These are phyloP conservation scores for Druceiella hillmani DNA, from an alignment of 2,888 invertebrate species.

Conservation along the genomic window DNA sequence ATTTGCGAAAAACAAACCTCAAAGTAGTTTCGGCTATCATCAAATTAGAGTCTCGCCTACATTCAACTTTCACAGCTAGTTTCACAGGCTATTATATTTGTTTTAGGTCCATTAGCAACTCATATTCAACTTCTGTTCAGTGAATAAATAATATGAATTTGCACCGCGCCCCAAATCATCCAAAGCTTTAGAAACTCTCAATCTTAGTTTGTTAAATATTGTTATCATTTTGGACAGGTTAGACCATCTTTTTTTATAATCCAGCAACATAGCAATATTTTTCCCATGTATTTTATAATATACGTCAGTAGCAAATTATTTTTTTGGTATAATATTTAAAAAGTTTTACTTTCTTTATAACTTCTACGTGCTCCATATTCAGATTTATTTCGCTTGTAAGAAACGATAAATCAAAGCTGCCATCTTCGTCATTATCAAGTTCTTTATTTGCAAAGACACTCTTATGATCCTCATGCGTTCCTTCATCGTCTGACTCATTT, in stretches of 20 bases:
- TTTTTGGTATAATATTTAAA: no score
- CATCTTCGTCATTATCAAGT: no score
- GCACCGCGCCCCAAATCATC: no score
- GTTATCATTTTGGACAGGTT: background rate
- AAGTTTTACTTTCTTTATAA: no score
- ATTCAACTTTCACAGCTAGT: background rate
- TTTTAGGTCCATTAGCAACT: background rate
- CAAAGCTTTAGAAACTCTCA: background rate
- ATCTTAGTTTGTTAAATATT: background rate
- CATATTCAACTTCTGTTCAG: background rate
- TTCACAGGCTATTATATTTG: background rate
- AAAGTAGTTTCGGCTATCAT: background rate
- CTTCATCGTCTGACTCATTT: no score
- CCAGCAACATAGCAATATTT: background rate
- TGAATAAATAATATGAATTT: no score
- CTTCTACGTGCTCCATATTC: no score
- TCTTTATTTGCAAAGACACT: no score
- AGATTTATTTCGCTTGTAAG: no score
- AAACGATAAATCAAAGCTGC: no score
- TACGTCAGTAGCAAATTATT: no score
- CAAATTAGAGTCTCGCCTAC: background rate
- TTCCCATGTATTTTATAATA: background rate
- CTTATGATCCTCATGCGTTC: no score
- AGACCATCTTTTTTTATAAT: background rate
- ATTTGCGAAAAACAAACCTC: conserved; percentile 1